These are phyloP conservation scores for Cataglyphis altisquamis DNA, from an alignment of 2,888 invertebrate genomes.

Conservation along the genomic window DNA sequence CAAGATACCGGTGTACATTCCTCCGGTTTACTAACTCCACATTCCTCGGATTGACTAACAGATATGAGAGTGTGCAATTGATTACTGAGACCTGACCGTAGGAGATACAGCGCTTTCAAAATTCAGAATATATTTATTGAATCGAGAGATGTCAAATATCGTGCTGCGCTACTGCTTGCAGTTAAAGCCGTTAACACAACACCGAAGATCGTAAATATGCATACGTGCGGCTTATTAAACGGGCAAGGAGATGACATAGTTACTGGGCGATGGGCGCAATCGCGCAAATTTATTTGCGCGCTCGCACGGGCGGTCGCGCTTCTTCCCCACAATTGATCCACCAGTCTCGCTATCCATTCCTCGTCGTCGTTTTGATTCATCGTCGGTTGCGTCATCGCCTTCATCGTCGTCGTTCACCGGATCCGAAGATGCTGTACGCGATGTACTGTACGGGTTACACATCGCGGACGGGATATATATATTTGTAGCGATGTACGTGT, in stretches of 20 bases:
- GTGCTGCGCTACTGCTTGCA: slow-evolving; percentile 7
- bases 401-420: slow-evolving; percentile 36
- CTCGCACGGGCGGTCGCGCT: slow-evolving; percentile 40
- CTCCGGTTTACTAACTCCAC: slow-evolving; percentile 26
- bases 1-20: slow-evolving; percentile 34
- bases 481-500: slow-evolving; percentile 67
- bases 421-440: slow-evolving; percentile 14
- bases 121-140: slow-evolving; percentile 30
- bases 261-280: slow-evolving; percentile 38
- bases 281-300: slow-evolving; percentile 52
- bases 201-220: slow-evolving; percentile 17
- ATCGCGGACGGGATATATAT: slow-evolving; percentile 66
- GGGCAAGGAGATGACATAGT: slow-evolving; percentile 33
- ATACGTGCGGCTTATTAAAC: slow-evolving; percentile 38
- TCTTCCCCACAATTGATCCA: background rate
- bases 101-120: slow-evolving; percentile 36
- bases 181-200: background rate
- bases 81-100: slow-evolving; percentile 19
- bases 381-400: slow-evolving; percentile 31
- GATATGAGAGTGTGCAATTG: slow-evolving; percentile 28
- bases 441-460: slow-evolving; percentile 63
- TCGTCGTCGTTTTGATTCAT: slow-evolving; percentile 23
- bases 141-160: slow-evolving; percentile 31
- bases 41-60: slow-evolving; percentile 43
- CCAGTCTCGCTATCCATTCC: slow-evolving; percentile 18